Base-by-base conservation (phyloP, 2,797 vertebrate genomes). In the Meriones psammophilus region DNA sequence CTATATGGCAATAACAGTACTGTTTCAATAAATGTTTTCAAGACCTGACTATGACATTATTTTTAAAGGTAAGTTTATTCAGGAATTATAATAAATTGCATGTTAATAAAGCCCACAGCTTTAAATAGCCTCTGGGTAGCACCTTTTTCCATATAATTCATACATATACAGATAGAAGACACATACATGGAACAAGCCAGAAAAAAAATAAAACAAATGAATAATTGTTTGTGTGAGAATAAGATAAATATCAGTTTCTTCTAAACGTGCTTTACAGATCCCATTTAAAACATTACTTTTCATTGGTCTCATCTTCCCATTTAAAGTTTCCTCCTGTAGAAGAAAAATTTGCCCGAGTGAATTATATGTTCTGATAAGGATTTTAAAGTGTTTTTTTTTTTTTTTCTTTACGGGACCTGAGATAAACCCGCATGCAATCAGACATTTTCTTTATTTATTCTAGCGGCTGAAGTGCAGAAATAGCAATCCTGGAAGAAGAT, bases 311-410 rank as follows among this genome's bases (percentile, higher is more conserved):
- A 66, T 13, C 3, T 79, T 33, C 18, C 39, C 77, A 88, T 90
- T 91, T 93, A 66, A 90, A 78, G 12, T 93, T 88, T 93, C 12
- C 26, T 96, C 66, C 42, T 56, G 0, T 77, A 79, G 94, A 91
- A 78, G 60, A 92, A 92, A 95, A 94, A 50, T 92, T 96, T 95
- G 30, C 89, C 46, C 56, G 64, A 94, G 36, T 93, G 56, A 86
- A 42, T 69, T 91, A 77, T 18, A 64, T 8, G 8, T 78, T 92
- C 73, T 66, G 77, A 69, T 78, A 94, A 96, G 58, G 78, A 97
- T 60, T 90, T 83, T 95, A 83, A 83, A 88, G 71, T 96, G 3
- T 58, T 78, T 96, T 97, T 96, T 42, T 46, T 46, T 46, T 42
- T 42, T 42, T 42, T 42, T 42, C 42, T 42, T 18, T 8, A 50